Evolutionary conservation across 2,888 invertebrate species (phyloP), one percentile per base, ranked within the genome.

Genomic region (Syrphus vitripennis): DNA sequence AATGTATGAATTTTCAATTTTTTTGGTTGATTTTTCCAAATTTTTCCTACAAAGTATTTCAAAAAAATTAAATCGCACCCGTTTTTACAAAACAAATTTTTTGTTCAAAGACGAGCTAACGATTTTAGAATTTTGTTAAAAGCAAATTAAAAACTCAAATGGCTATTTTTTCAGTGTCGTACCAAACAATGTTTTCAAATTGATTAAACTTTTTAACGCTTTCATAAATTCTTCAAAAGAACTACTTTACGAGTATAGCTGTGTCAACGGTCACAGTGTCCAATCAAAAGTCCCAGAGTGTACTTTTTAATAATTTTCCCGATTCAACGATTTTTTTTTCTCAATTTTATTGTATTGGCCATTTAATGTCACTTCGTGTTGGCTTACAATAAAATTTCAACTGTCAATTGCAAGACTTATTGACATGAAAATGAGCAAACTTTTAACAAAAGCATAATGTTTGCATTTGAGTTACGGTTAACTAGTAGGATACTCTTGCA

Each of bases 321-420:
- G n/a, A 31, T 16, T 31, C 16, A 55, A 53, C 12, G 5, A 5
- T 53, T 31, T 9, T 26, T 1, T 55, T 14, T 55, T 14, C 3
- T 14, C 16, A 55, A 9, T 16, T n/a, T 55, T 29, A 3, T n/a
- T 57, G n/a, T 19, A 42, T 48, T 72, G 59, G 24, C 61, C 48
- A 57, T 53, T 55, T 55, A 29, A 42, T 59, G 34, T 34, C 59
- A 21, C 14, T 72, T 59, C 24, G 21, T 59, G 24, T 48, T 34
- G 19, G n/a, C 50, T 72, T 61, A 34, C 29, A 48, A 48, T 26
- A 14, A 45, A 48, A 61, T 4, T 55, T 29, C 29, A 55, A 55
- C 29, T 55, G 55, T 16, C 55, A n/a, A n/a, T 37, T 59, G n/a
- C 72, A 72, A 59, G 72, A 61, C 72, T 50, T 72, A 71, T 71